Evolutionary conservation across 2,888 invertebrate genomes (phyloP).

Genomic region (Candidula unifasciata): DNA sequence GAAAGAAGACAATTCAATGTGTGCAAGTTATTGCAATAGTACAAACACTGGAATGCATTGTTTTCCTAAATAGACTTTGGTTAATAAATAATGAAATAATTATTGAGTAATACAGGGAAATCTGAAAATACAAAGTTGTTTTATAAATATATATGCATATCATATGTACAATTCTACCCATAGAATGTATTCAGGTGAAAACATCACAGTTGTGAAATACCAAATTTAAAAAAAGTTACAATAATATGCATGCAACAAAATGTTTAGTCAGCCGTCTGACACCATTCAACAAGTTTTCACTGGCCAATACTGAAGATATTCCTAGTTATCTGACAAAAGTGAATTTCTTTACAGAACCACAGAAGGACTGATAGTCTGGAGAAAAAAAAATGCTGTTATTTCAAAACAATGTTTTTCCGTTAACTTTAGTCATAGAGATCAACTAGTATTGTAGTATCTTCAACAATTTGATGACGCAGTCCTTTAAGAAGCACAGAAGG

Average conservation of each 20-base stretch:
- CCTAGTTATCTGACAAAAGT: background rate
- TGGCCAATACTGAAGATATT: too few relatives aligned
- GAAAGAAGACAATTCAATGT: background rate
- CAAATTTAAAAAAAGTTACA: constrained; percentile 56
- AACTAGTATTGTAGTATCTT: too few relatives aligned
- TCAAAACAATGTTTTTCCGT: too few relatives aligned
- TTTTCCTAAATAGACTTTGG: constrained; percentile 41
- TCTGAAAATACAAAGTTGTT: constrained; percentile 49
- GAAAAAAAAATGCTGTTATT: too few relatives aligned
- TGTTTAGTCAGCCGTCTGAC: constrained; percentile 59
- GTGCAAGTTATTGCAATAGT: constrained; percentile 42
- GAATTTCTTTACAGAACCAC: too few relatives aligned
- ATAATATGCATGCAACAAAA: constrained; percentile 62
- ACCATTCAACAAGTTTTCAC: constrained; percentile 56
- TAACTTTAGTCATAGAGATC: too few relatives aligned
- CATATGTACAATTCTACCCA: constrained; percentile 52
- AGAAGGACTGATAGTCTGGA: too few relatives aligned
- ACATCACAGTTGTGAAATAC: constrained; percentile 65
- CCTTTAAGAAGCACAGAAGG: too few relatives aligned
- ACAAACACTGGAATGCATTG: constrained; percentile 47
- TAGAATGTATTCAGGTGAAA: constrained; percentile 57
- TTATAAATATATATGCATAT: constrained; percentile 50
- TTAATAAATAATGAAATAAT: constrained; percentile 39
- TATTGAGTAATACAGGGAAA: constrained; percentile 41
- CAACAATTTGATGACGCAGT: too few relatives aligned